Percentiles rank a stretch among this genome's conserved stretches.
Evolutionary conservation across 2,888 invertebrate genomes (phyloP).

Genomic region (Drosophila siamana): DNA sequence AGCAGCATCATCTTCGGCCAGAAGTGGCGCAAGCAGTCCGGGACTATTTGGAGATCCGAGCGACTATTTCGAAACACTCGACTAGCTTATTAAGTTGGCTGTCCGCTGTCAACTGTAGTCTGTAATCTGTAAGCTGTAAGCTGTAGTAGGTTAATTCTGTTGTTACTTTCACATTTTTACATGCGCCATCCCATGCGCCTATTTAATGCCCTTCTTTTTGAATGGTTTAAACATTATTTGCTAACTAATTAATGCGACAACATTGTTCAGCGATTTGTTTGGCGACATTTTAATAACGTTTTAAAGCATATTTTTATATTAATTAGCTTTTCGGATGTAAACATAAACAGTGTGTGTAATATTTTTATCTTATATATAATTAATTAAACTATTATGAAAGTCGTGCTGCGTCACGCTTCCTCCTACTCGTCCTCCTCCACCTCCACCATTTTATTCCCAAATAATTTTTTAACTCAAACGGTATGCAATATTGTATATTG

Average conservation of each 20-base stretch:
- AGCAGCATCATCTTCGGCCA: slow-evolving; percentile 42
- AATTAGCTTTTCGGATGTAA: slow-evolving; percentile 52
- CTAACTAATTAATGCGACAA: slow-evolving; percentile 23
- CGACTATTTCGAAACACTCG: slow-evolving; percentile 74
- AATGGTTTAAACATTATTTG: slow-evolving; percentile 29
- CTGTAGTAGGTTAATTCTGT: slow-evolving; percentile 72
- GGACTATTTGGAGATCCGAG: slow-evolving; percentile 66
- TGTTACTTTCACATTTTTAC: slow-evolving; percentile 64
- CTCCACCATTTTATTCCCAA: background rate
- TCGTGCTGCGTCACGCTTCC: slow-evolving; percentile 46
- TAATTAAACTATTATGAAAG: slow-evolving; percentile 33
- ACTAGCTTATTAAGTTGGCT: slow-evolving; percentile 62
- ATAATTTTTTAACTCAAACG: slow-evolving; percentile 6
- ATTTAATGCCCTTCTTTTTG: slow-evolving; percentile 48
- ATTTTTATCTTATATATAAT: slow-evolving; percentile 55
- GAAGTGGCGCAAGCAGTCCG: slow-evolving; percentile 53
- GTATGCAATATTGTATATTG: slow-evolving; percentile 35
- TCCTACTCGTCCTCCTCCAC: background rate
- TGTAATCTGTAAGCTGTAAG: slow-evolving; percentile 39
- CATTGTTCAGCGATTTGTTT: slow-evolving; percentile 38
- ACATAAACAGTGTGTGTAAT: slow-evolving; percentile 55
- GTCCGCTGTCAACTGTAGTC: slow-evolving; percentile 22
- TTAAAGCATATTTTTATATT: slow-evolving; percentile 60
- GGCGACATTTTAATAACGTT: slow-evolving; percentile 60
- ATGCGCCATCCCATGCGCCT: slow-evolving; percentile 33